Evolutionary conservation across 2,888 invertebrate genomes (phyloP), one percentile per base, ranked within the genome.

Genomic region (Lochmaea capreae): DNA sequence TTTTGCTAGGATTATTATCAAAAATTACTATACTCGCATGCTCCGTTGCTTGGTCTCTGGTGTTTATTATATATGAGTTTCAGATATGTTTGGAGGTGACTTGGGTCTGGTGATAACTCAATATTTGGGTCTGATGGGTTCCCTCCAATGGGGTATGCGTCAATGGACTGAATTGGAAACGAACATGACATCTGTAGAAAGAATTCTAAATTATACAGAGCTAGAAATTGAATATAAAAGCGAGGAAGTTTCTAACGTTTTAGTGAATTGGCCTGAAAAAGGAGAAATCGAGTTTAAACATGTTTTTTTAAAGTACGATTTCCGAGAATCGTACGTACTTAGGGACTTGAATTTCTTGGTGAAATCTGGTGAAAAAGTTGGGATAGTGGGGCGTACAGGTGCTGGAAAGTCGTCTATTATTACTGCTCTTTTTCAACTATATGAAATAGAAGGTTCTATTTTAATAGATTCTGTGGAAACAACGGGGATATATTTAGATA

Each of bases 101-200:
- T 93, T 95, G 3, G 95, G 95, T 39, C 85, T 95, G 68, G 94
- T 95, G 14, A 93, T 95, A 71, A 95, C 95, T 0, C 94, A 95
- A 84, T 93, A 93, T 46, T 91, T 93, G 0, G 78, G 80, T 16
- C 89, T 95, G 71, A 94, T 94, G 0, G 94, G 94, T 11, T 87
- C 89, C 84, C 79, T 91, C 79, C 91, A 91, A 83, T 91, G 91
- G 90, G 90, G 89, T 6, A 89, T 91, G 78, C 89, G 97, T 3
- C 97, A 97, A 86, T 96, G 96, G 81, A 95, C 97, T 0, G 97
- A 97, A 86, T 86, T 87, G 16, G 87, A 87, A 85, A 96, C 94
- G 26, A 88, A 95, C 71, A 84, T 85, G 84, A 84, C 82, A 6
- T 85, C 84, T 3, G 83, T 83, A 16, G 81, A 82, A 72, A 74